Evolutionary conservation across 2,113 vertebrate species (phyloP).

Genomic region (Machaerirhynchus nigripectus): DNA sequence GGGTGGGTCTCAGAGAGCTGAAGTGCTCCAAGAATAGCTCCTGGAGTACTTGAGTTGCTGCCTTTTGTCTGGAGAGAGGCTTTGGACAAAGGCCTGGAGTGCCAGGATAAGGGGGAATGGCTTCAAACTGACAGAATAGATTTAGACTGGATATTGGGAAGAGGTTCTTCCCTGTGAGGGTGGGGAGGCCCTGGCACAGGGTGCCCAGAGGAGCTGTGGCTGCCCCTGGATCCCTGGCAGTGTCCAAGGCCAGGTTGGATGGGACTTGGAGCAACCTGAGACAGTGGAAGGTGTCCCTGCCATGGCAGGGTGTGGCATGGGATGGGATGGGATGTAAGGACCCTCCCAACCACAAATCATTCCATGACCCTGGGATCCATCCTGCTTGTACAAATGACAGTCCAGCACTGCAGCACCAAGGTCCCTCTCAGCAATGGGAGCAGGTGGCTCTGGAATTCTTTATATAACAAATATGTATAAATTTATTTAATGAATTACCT

Average conservation of each 20-base stretch:
- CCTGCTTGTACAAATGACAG: not conserved
- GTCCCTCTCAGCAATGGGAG: not conserved
- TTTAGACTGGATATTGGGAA: not conserved
- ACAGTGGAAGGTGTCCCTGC: not conserved
- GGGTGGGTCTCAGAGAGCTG: not conserved
- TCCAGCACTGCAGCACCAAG: not conserved
- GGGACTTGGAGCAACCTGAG: not conserved
- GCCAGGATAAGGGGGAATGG: not conserved
- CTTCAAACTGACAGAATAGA: not conserved
- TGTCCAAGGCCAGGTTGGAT: accelerated
- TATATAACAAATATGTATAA: not conserved
- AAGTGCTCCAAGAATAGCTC: not conserved
- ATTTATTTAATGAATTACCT: not conserved
- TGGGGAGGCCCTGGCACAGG: not conserved
- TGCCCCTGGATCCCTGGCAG: not conserved
- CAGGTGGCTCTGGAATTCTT: not conserved
- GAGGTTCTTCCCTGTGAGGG: not conserved
- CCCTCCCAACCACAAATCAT: not conserved
- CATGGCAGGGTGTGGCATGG: not conserved
- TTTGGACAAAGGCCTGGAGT: not conserved
- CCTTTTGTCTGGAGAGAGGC: not conserved
- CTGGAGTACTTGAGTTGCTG: not conserved
- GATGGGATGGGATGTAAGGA: not conserved
- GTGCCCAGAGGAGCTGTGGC: not conserved
- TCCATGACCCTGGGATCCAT: not conserved